Evolutionary conservation across 1,140 invertebrate species (phyloP), one percentile per base, ranked within the genome.

Genomic region (Zaprionus vittiger): DNA sequence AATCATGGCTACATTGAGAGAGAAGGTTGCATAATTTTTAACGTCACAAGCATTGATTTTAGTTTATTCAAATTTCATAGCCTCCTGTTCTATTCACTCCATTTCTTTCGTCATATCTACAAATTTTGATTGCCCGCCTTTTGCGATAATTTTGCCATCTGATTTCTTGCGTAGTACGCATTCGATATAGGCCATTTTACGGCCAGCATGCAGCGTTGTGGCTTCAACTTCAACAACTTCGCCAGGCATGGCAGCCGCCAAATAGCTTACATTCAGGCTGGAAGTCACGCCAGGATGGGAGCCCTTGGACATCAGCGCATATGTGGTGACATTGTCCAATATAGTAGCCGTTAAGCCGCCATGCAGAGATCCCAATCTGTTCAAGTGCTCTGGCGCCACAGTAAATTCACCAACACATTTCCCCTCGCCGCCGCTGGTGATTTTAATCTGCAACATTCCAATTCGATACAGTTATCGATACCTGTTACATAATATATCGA

Each of bases 251-350:
- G 96, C 97, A 22, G 95, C 94, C 83, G 95, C 96, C 77, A 97
- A 73, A 83, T 95, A 97, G 67, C 96, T 97, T 0, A 97, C 93
- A 89, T 95, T 94, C 37, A 98, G 82, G 83, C 97, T 95, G 7
- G 97, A 95, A 20, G 96, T 96, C 89, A 95, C 96, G 47, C 97
- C 96, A 68, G 95, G 93, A 72, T 94, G 93, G 22, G 92, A 93
- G 17, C 95, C 94, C 60, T 94, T 93, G 0, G 96, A 95, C 81
- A 96, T 95, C 2, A 98, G 81, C 2, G 97, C 97, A 91, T 96
- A 95, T 0, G 97, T 97, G 6, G 98, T 98, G 14, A 98, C 91
- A 63, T 94, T 94, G 93, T 99, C 98, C 11, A 98, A 95, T n/a
- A 98, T 91, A 4, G 96, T 96, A 11, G 96, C 95, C 2, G 96